Percentiles rank a stretch among this genome's conserved stretches.
These are phyloP conservation scores for Cosmopolites sordidus DNA, from an alignment of 2,888 invertebrate genomes.

Conservation along the genomic window DNA sequence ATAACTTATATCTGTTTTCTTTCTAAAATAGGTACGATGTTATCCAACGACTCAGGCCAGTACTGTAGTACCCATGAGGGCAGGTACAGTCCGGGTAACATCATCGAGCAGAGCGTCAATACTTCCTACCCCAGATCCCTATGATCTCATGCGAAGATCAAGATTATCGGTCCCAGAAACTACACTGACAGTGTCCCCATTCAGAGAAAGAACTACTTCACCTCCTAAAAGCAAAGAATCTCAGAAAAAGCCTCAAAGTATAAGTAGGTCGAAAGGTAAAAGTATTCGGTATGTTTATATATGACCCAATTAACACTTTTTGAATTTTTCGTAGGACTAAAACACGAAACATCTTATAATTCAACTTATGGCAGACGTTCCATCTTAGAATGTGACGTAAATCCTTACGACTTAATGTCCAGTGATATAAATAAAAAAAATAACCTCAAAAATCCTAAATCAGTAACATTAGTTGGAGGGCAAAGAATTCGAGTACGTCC, in stretches of 20 bases:
- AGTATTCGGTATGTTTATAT: constrained; percentile 33
- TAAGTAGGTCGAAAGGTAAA: constrained; percentile 43
- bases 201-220: constrained; percentile 50
- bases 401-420: constrained; percentile 77
- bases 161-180: constrained; percentile 60
- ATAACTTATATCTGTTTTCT: no score
- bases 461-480: constrained; percentile 43
- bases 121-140: constrained; percentile 66
- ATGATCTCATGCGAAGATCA: constrained; percentile 77
- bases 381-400: constrained; percentile 78
- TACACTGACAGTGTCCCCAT: constrained; percentile 35
- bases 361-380: constrained; percentile 54
- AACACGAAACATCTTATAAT: constrained; percentile 12
- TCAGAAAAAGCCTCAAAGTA: constrained; percentile 31
- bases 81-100: constrained; percentile 61
- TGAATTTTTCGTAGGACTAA: constrained; percentile 9
- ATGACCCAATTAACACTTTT: neutral
- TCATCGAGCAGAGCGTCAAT: constrained; percentile 62
- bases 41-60: constrained; percentile 39
- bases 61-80: constrained; percentile 47
- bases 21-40: constrained; percentile 41
- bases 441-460: constrained; percentile 28
- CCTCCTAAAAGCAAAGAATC: constrained; percentile 33
- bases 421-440: constrained; percentile 35
- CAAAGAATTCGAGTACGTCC: constrained; percentile 49